phyloP scores from a whole-genome alignment of 2,797 vertebrate species.

The Catamblyrhynchus diadema region DNA sequence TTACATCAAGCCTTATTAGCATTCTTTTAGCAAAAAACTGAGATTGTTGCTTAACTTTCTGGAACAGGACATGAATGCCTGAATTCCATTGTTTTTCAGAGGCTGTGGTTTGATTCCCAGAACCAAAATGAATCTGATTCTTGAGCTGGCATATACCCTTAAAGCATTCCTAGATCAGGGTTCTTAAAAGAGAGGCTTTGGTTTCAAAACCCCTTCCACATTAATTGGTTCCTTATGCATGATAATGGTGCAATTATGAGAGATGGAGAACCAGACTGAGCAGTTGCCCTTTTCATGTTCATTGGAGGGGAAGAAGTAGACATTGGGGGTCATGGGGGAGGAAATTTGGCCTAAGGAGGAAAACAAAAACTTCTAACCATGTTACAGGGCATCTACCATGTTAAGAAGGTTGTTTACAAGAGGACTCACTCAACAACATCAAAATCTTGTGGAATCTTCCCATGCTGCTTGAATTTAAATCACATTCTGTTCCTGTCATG shows the following conservation, averaged over 20 bases:
- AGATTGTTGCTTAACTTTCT: constrained; percentile 66
- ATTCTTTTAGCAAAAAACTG: constrained; percentile 54
- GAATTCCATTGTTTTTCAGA: constrained; percentile 70
- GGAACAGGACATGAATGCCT: constrained; percentile 65
- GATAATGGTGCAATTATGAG: constrained; percentile 32
- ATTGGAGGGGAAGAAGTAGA: background rate
- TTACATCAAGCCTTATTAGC: constrained; percentile 60
- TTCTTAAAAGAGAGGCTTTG: constrained; percentile 50
- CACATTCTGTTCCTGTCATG: background rate
- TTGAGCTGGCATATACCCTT: constrained; percentile 67
- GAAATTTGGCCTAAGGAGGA: background rate
- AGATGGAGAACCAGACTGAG: constrained; percentile 15
- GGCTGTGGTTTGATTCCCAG: constrained; percentile 66
- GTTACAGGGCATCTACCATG: background rate
- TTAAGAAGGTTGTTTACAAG: background rate
- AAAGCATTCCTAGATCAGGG: constrained; percentile 72
- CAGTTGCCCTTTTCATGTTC: background rate
- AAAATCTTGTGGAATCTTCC: background rate
- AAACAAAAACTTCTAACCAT: background rate
- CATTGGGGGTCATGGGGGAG: background rate
- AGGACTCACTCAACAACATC: background rate
- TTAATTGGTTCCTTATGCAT: constrained; percentile 70
- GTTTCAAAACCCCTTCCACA: constrained; percentile 61
- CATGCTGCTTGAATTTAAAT: background rate
- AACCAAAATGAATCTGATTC: constrained; percentile 74